Evolutionary conservation across 2,797 vertebrate species (phyloP).

Genomic region (Melanogrammus aeglefinus): DNA sequence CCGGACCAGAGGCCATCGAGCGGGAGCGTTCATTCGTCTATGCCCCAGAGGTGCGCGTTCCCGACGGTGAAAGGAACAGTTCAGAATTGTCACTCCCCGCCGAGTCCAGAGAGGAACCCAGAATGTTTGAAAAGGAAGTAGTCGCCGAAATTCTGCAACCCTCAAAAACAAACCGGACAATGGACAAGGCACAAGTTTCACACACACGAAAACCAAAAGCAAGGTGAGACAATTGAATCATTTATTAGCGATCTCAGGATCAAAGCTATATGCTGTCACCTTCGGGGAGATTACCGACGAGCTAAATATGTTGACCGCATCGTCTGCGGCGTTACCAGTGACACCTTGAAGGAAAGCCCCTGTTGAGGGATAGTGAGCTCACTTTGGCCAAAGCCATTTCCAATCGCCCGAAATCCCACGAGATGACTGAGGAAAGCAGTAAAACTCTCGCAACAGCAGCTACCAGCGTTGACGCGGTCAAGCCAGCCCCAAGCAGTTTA

Average conservation of each 20-base stretch:
- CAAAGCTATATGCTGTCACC: constrained; percentile 30
- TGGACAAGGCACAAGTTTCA: constrained; percentile 38
- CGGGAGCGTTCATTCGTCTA: no score
- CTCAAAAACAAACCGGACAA: constrained; percentile 29
- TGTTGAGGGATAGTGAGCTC: background rate
- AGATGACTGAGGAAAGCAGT: background rate
- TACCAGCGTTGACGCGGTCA: background rate
- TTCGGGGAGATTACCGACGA: constrained; percentile 23
- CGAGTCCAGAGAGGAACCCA: constrained; percentile 18
- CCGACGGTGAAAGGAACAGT: no score
- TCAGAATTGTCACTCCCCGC: no score
- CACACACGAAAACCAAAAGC: constrained; percentile 28
- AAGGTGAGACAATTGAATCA: constrained; percentile 33
- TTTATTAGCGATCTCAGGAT: constrained; percentile 31
- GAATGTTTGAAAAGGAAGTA: constrained; percentile 34
- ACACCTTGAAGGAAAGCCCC: background rate
- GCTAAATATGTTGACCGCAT: constrained; percentile 21
- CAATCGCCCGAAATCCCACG: background rate
- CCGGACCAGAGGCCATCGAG: no score
- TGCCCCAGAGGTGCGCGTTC: no score
- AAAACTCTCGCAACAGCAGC: background rate
- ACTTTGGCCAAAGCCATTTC: background rate
- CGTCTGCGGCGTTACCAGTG: no score
- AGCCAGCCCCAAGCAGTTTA: no score
- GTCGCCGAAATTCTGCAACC: constrained; percentile 27